Conservation (phyloP, 2,797 vertebrate species). For the Cuculus canorus region DNA sequence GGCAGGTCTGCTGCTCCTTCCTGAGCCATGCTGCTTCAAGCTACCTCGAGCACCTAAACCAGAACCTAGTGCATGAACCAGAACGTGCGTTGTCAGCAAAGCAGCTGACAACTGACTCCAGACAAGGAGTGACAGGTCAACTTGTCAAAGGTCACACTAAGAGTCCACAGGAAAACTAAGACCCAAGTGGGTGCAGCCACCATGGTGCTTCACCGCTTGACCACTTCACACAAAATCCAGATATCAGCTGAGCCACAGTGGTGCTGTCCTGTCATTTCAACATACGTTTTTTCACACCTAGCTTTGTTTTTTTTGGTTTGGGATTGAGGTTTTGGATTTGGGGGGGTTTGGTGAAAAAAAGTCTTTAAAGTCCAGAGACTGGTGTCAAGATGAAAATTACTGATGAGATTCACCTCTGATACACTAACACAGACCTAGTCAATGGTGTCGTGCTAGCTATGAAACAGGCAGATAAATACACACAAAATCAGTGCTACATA, state of each 20-base stretch:
- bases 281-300: background rate
- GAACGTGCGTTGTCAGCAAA: background rate
- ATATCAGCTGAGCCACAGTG: background rate
- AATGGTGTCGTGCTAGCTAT: background rate
- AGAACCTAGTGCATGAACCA: background rate
- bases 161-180: background rate
- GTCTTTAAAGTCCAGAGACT: background rate
- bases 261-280: background rate
- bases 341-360: background rate
- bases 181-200: background rate
- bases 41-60: background rate
- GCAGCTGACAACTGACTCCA: background rate
- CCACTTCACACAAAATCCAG: background rate
- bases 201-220: background rate
- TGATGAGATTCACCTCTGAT: background rate
- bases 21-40: background rate
- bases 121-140: background rate
- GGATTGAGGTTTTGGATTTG: background rate
- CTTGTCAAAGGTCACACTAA: rapidly evolving
- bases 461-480: background rate
- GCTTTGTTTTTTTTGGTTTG: rapidly evolving
- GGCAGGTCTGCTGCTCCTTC: background rate
- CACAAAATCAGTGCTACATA: background rate
- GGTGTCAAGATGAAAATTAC: background rate
- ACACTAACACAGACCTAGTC: background rate